Base-by-base conservation (phyloP, 2,113 vertebrate species). In the Eretmodus cyanostictus region DNA sequence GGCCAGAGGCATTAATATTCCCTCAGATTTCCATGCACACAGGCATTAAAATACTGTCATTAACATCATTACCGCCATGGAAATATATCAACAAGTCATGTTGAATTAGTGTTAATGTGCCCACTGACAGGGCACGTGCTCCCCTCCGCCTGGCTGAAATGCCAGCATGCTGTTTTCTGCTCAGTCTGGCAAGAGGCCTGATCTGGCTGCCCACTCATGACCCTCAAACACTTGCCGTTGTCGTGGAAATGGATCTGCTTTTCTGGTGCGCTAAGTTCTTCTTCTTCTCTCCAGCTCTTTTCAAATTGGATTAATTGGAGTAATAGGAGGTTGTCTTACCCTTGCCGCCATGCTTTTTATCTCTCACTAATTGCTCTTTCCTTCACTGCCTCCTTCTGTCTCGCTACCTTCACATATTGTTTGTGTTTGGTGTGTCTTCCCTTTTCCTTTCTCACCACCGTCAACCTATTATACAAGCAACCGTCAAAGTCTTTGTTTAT, bases 251-350 rank as follows among this genome's bases (percentile, higher is more conserved):
- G 86, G 80, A 89, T 93, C 88, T 85, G 83, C 76, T 7, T 87
- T 88, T 89, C 90, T 87, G 85, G 61, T 90, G 86, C 4, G 31
- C 87, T 83, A 63, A 71, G 12, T 87, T 81, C 47, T 78, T 86
- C 59, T 81, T 73, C 45, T 16, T 34, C 40, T 63, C 38, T 71
- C 59, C 71, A 45, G 59, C 63, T 38, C 81, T 82, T 63, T n/a
- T 49, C 36, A 85, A 94, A 94, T 90, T 90, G 90, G 90, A 94
- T 95, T 95, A 94, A 95, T 95, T 93, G 92, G 86, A 90, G 87
- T 94, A 95, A 94, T 93, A 90, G 92, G 83, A 88, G 92, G 94
- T 92, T 95, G 94, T 95, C 91, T 94, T 87, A 61, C 85, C 87
- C 89, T 92, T 82, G 54, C 86, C 86, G 89, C 82, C 89, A 91